Conservation (phyloP, 2,797 vertebrate species). For the Nyctalus aviator region DNA sequence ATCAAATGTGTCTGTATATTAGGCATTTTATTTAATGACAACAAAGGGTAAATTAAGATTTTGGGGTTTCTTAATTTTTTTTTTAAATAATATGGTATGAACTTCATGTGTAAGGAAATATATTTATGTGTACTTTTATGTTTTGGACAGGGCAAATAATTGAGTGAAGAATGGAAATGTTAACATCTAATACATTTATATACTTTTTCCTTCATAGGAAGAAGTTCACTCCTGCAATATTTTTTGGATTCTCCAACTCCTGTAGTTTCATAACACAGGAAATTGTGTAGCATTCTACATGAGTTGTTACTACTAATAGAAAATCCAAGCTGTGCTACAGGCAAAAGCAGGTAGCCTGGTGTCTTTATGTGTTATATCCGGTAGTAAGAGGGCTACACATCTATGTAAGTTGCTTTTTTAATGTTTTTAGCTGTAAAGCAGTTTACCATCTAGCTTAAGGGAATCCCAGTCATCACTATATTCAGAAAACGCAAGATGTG, state of each 20-base stretch:
- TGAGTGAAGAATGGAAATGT: conserved; percentile 52
- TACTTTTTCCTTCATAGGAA: background rate
- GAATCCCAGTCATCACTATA: background rate
- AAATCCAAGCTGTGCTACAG: background rate
- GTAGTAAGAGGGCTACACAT: conserved; percentile 40
- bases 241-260: conserved; percentile 60
- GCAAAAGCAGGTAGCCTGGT: background rate
- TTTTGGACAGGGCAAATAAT: conserved; percentile 66
- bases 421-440: conserved; percentile 26
- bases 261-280: background rate
- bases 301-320: background rate
- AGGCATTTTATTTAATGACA: conserved; percentile 76
- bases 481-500: conserved; percentile 40
- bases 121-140: conserved; percentile 68
- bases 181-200: conserved; percentile 47
- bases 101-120: conserved; percentile 72
- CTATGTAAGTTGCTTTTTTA: background rate
- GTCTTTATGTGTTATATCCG: background rate
- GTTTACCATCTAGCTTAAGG: background rate
- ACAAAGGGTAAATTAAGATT: conserved; percentile 54
- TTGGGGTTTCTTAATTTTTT: background rate
- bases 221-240: conserved; percentile 11
- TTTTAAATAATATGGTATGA: conserved; percentile 37
- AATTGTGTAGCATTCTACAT: background rate
- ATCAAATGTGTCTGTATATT: conserved; percentile 69